These are phyloP conservation scores for Dyspetes luteomarginatus DNA, from an alignment of 2,888 invertebrate genomes.

Conservation along the genomic window DNA sequence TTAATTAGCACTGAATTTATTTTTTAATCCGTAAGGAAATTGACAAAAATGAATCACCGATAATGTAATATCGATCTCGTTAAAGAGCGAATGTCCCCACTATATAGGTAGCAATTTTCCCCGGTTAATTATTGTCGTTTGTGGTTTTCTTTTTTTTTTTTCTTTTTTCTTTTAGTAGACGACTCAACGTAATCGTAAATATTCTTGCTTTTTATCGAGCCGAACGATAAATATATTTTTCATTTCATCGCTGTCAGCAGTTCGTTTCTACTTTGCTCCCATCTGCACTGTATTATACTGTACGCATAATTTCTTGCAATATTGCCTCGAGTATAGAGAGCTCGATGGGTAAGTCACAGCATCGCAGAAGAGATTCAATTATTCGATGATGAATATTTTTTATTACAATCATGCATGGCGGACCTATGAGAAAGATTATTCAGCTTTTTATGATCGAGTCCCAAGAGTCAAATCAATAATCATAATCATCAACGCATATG, in stretches of 20 bases:
- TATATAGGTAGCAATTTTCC: not conserved
- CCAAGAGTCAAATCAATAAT: not conserved
- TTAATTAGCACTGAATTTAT: too few relatives aligned
- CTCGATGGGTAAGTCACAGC: too few relatives aligned
- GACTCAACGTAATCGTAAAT: not conserved
- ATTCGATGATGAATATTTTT: not conserved
- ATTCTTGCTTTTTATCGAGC: not conserved
- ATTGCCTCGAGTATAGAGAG: too few relatives aligned
- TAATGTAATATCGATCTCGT: not conserved
- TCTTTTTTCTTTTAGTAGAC: too few relatives aligned
- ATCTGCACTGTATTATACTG: not conserved
- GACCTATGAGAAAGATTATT: not conserved
- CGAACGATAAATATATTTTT: conserved; percentile 10
- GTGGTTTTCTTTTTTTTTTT: too few relatives aligned
- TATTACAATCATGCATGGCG: not conserved
- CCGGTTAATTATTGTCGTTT: not conserved
- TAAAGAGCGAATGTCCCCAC: not conserved
- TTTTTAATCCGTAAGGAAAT: not conserved
- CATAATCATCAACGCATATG: not conserved
- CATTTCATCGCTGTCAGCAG: conserved; percentile 11
- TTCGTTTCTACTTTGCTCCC: too few relatives aligned
- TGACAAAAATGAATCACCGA: not conserved
- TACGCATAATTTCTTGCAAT: not conserved
- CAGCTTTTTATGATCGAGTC: not conserved
- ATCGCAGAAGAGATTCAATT: not conserved